Conservation (phyloP, 2,113 vertebrate species). For the Eidolon helvum region DNA sequence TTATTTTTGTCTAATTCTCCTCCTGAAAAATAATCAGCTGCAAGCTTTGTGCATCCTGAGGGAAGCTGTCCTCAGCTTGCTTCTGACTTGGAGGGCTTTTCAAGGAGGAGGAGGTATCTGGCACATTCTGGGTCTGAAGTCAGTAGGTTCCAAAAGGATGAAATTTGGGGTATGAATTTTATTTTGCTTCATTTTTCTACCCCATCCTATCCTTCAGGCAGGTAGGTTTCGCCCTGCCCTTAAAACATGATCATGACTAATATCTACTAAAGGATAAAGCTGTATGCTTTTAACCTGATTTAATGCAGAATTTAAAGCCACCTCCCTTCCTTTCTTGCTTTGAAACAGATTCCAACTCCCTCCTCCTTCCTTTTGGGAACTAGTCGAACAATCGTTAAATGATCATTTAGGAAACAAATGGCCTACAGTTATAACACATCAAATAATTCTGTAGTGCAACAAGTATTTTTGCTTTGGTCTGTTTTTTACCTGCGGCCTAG, state of each 20-base stretch:
- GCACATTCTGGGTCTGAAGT: background rate
- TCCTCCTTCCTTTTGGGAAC: slow-evolving; percentile 73
- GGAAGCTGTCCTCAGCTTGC: slow-evolving; percentile 33
- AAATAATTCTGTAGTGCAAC: slow-evolving; percentile 69
- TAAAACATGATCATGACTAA: slow-evolving; percentile 75
- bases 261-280: slow-evolving; percentile 71
- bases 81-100: slow-evolving; percentile 26
- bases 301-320: slow-evolving; percentile 78
- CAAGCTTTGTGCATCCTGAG: slow-evolving; percentile 20
- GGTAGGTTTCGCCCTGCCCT: slow-evolving; percentile 44
- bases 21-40: slow-evolving; percentile 75
- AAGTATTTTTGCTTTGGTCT: slow-evolving; percentile 63
- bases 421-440: slow-evolving; percentile 69
- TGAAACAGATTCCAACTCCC: slow-evolving; percentile 75
- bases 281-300: slow-evolving; percentile 79
- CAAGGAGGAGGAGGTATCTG: slow-evolving; percentile 3
- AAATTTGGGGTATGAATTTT: background rate
- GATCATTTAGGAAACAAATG: slow-evolving; percentile 79
- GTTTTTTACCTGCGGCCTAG: slow-evolving; percentile 72
- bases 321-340: slow-evolving; percentile 82
- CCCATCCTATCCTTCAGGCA: background rate
- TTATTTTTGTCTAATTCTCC: slow-evolving; percentile 72
- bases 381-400: slow-evolving; percentile 78
- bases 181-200: slow-evolving; percentile 25
- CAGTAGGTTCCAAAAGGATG: slow-evolving; percentile 8